Conservation (phyloP, 1,140 invertebrate genomes). For the Hycleus cichorii region DNA sequence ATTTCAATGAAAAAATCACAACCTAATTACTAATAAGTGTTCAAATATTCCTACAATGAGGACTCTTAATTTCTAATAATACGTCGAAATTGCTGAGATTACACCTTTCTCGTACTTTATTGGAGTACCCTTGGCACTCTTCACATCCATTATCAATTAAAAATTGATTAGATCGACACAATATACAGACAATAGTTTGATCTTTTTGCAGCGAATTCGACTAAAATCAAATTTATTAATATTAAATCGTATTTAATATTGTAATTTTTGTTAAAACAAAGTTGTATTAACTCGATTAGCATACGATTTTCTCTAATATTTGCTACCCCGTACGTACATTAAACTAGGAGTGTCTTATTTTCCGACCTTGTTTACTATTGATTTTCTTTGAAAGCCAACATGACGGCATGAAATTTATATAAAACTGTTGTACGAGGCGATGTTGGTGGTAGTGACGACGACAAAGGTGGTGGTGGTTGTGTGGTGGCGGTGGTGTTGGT, state of each 20-base stretch:
- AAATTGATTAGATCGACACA: background rate
- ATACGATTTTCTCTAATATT: no score
- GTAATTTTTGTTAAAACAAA: background rate
- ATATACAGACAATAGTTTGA: background rate
- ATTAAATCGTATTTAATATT: constrained; percentile 3
- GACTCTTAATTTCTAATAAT: background rate
- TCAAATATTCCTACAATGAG: background rate
- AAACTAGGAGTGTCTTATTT: constrained; percentile 12
- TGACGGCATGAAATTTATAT: constrained; percentile 17
- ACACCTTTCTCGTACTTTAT: background rate
- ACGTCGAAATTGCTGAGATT: background rate
- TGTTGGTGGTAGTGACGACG: no score
- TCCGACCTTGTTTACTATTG: constrained; percentile 27
- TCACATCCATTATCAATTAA: background rate
- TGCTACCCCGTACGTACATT: no score
- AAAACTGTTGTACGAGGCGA: no score
- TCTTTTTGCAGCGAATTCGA: background rate
- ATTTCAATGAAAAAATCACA: background rate
- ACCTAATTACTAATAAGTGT: background rate
- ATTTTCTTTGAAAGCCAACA: constrained; percentile 22
- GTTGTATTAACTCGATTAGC: no score
- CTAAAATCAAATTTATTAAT: background rate
- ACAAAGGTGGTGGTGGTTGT: no score
- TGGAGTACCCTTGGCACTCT: background rate
- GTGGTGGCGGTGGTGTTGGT: background rate